These are phyloP conservation scores for Drosophila vallismaia DNA, from an alignment of 2,888 invertebrate species.

Conservation along the genomic window DNA sequence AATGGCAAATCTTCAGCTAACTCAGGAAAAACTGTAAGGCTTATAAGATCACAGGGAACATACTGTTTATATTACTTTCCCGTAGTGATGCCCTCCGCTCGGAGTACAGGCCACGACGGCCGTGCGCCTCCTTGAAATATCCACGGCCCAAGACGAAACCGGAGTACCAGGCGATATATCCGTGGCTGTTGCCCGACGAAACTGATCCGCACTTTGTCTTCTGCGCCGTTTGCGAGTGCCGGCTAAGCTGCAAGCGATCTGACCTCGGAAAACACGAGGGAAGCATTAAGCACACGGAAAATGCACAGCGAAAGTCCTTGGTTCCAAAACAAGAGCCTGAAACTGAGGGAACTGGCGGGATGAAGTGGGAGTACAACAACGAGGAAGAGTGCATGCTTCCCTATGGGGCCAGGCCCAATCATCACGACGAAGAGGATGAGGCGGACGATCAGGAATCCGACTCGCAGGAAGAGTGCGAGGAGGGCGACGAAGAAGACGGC, in stretches of 20 bases:
- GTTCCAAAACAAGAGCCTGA: conserved; percentile 31
- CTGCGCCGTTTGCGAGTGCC: conserved; percentile 70
- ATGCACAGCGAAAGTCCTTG: conserved; percentile 65
- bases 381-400: conserved; percentile 59
- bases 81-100: conserved; percentile 70
- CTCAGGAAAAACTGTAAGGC: conserved; percentile 73
- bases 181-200: conserved; percentile 74
- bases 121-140: conserved; percentile 69
- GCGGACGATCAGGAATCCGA: conserved; percentile 39
- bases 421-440: conserved; percentile 44
- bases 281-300: conserved; percentile 75
- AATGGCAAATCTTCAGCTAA: conserved; percentile 73
- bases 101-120: conserved; percentile 70
- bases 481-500: conserved; percentile 30
- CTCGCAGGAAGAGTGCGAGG: conserved; percentile 20
- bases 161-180: conserved; percentile 68
- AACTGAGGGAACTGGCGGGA: background rate
- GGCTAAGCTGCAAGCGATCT: conserved; percentile 75
- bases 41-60: too few relatives aligned
- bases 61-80: background rate
- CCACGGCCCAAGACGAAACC: conserved; percentile 77
- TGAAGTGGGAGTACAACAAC: conserved; percentile 74
- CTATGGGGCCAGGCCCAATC: conserved; percentile 28
- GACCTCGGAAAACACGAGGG: conserved; percentile 76
- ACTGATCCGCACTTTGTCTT: conserved; percentile 76